Base-by-base conservation (phyloP, 2,888 invertebrate genomes). In the Synanthedon myopaeformis region DNA sequence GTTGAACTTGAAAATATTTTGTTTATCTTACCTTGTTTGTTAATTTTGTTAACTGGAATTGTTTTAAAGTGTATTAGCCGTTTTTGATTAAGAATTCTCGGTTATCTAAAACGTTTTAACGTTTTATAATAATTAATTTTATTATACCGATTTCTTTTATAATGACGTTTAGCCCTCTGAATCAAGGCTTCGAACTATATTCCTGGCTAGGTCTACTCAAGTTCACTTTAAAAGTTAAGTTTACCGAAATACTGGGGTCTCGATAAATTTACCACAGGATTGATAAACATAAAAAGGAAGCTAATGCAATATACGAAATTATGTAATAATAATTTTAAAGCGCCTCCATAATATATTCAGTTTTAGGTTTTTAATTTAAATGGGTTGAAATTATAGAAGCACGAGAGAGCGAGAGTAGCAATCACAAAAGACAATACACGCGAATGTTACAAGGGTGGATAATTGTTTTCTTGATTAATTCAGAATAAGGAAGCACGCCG, bases 391-490 rank as follows among this genome's bases (percentile, higher is more conserved):
- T 45, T 45, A 45, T 45, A 45, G 14, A 45, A n/a, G 45, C 13
- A 45, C n/a, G 13, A 35, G 35, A 35, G 35, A 35, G 35, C 35
- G 45, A 45, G 45, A 14, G 45, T 45, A 12, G 12, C 45, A 45
- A 45, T 45, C 49, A 17, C 17, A 17, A 49, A 49, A 49, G 49
- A 49, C 49, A 49, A 49, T 70, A 67, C 66, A 66, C 64, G 59
- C 63, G 65, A 66, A 65, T 66, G 70, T 69, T 70, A 75, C 76
- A 74, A 66, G 70, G 65, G 65, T 65, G 65, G 69, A 73, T 79
- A 79, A 81, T 81, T 80, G 76, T 80, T 81, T 79, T 74, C 75
- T 72, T 79, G 74, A 82, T 82, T 80, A 77, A 80, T 79, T 77
- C 75, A 63, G 67, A 72, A 67, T 70, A 65, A 65, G 65, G 64